A percentile compares a stretch with the other conserved stretches of the same genome.
Evolutionary conservation across 2,797 vertebrate species (phyloP).

Genomic region (Lagodon rhomboides): DNA sequence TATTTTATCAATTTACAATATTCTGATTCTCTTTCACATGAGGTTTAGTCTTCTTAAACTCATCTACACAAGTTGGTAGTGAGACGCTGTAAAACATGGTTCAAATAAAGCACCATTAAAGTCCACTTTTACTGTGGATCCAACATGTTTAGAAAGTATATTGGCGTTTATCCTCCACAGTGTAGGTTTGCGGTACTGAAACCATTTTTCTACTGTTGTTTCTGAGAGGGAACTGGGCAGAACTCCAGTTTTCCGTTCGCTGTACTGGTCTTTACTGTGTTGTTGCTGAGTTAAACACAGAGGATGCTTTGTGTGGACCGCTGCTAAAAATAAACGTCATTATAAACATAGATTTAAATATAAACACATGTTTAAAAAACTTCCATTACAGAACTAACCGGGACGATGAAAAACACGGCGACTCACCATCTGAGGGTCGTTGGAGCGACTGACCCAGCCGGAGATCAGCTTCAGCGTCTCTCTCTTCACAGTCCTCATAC

Average conservation of each 20-base stretch:
- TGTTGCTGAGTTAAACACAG: not conserved
- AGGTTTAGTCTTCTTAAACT: not conserved
- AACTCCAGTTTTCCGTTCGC: not conserved
- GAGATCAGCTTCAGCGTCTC: constrained; percentile 98
- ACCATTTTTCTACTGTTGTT: not conserved
- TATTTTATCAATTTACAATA: too few species aligned
- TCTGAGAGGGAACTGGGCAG: not conserved
- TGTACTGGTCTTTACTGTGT: not conserved
- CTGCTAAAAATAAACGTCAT: not conserved
- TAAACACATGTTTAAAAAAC: not conserved
- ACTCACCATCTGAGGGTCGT: constrained; percentile 97
- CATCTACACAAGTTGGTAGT: not conserved
- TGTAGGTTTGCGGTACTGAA: not conserved
- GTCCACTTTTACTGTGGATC: not conserved
- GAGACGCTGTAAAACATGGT: not conserved
- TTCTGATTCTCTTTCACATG: too few species aligned
- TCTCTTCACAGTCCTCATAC: constrained; percentile 98
- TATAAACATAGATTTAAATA: not conserved
- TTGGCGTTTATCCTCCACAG: not conserved
- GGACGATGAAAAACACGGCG: not conserved
- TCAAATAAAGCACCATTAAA: not conserved
- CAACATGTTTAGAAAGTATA: not conserved
- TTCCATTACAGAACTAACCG: not conserved
- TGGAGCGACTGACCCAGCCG: constrained; percentile 97
- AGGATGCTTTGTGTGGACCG: not conserved